Evolutionary conservation across 2,888 invertebrate genomes (phyloP).

Genomic region (Pammene aurita): DNA sequence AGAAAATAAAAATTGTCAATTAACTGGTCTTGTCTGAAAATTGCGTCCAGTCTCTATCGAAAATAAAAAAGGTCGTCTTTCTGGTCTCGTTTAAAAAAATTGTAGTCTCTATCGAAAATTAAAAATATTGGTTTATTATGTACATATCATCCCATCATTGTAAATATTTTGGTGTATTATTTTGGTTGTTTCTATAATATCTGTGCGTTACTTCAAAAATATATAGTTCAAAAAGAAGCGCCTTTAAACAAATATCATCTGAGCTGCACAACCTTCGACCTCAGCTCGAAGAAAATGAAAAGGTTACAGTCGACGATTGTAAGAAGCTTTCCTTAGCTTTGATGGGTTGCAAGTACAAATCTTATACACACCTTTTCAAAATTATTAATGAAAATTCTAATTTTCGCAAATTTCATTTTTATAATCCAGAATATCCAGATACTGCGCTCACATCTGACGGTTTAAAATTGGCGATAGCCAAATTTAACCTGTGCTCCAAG

Average conservation of each 20-base stretch:
- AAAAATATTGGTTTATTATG: too few relatives aligned
- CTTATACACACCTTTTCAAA: slow-evolving; percentile 9
- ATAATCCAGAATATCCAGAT: background rate
- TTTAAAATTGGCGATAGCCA: slow-evolving; percentile 11
- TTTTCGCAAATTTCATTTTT: slow-evolving; percentile 17
- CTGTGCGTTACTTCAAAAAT: too few relatives aligned
- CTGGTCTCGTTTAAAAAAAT: too few relatives aligned
- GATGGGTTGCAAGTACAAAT: slow-evolving; percentile 2
- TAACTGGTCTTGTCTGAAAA: too few relatives aligned
- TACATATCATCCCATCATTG: too few relatives aligned
- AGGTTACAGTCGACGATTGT: slow-evolving; percentile 11
- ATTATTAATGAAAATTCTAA: slow-evolving; percentile 12
- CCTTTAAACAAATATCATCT: slow-evolving; percentile 11
- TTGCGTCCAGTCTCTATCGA: too few relatives aligned
- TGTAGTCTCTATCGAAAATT: too few relatives aligned
- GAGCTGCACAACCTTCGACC: slow-evolving; percentile 11
- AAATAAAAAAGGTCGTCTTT: too few relatives aligned
- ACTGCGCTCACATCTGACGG: slow-evolving; percentile 9
- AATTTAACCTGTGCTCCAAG: slow-evolving; percentile 7
- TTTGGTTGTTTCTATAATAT: too few relatives aligned
- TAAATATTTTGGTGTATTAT: too few relatives aligned
- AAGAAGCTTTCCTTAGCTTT: slow-evolving; percentile 12
- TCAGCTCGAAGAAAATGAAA: slow-evolving; percentile 7
- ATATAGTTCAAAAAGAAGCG: too few relatives aligned
- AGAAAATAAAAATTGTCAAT: too few relatives aligned